Conservation (phyloP, 2,113 vertebrate species). For the Gopherus flavomarginatus region DNA sequence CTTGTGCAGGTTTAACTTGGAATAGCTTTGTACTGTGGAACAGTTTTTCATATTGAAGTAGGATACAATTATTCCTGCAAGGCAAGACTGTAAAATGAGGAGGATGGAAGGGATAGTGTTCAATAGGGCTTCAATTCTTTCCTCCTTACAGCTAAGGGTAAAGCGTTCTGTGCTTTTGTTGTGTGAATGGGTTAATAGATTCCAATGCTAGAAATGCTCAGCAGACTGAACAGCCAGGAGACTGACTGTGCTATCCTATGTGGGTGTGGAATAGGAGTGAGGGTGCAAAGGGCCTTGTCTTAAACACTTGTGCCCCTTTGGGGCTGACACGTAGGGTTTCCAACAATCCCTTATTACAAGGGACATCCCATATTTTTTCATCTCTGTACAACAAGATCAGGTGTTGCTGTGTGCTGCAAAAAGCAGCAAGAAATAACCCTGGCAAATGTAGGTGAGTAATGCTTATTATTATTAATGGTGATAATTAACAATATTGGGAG, state of each 20-base stretch:
- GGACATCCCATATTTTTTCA: no score
- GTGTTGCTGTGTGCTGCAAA: no score
- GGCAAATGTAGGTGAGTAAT: no score
- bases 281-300: neutral
- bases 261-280: neutral
- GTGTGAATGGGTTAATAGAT: neutral
- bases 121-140: neutral
- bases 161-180: neutral
- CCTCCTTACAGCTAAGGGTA: neutral
- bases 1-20: neutral
- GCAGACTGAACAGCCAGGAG: neutral
- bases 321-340: neutral
- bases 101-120: neutral
- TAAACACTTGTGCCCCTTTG: neutral
- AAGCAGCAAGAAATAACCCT: no score
- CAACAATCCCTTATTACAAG: neutral
- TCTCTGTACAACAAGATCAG: no score
- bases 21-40: neutral
- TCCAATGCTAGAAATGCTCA: neutral
- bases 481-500: no score
- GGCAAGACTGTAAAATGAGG: neutral
- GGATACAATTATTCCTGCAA: neutral
- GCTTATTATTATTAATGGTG: no score
- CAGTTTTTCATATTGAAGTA: neutral
- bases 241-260: neutral